phyloP scores from a whole-genome alignment of 2,113 vertebrate species.

The Stigmatopora argus region DNA sequence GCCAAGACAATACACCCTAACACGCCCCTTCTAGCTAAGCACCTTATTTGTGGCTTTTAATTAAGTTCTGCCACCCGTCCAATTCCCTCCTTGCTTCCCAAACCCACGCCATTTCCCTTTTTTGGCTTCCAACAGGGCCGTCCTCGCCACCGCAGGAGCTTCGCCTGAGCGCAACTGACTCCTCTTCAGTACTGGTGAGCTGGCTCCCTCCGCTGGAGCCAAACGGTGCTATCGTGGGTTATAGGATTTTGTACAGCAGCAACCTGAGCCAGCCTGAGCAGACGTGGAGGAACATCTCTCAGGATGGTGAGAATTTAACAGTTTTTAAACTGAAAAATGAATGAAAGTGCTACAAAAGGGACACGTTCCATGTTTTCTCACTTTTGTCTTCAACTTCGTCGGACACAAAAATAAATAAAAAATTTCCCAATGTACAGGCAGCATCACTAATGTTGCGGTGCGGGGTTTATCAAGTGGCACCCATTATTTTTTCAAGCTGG shows the following conservation, averaged over 20 bases:
- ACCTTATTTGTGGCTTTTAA: slow-evolving; percentile 46
- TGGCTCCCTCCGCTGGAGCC: slow-evolving; percentile 91
- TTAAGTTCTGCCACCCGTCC: slow-evolving; percentile 34
- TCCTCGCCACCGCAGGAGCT: slow-evolving; percentile 86
- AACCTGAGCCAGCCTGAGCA: slow-evolving; percentile 83
- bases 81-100: slow-evolving; percentile 2
- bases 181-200: slow-evolving; percentile 83
- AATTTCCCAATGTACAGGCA: slow-evolving; percentile 67
- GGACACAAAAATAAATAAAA: not conserved
- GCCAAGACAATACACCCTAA: slow-evolving; percentile 26
- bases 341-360: too few relatives aligned
- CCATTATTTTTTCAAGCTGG: slow-evolving; percentile 92
- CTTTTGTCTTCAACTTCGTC: too few relatives aligned
- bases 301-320: slow-evolving; percentile 74
- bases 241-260: slow-evolving; percentile 82
- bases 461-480: slow-evolving; percentile 81
- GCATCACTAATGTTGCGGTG: slow-evolving; percentile 82
- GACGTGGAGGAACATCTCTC: slow-evolving; percentile 84
- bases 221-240: slow-evolving; percentile 87
- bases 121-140: slow-evolving; percentile 71
- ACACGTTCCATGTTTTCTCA: too few relatives aligned
- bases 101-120: not conserved
- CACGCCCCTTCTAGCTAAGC: slow-evolving; percentile 35
- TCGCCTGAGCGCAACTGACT: slow-evolving; percentile 80
- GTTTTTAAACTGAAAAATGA: too few relatives aligned